phyloP scores from a whole-genome alignment of 2,113 vertebrate genomes.

The Apteryx owenii region DNA sequence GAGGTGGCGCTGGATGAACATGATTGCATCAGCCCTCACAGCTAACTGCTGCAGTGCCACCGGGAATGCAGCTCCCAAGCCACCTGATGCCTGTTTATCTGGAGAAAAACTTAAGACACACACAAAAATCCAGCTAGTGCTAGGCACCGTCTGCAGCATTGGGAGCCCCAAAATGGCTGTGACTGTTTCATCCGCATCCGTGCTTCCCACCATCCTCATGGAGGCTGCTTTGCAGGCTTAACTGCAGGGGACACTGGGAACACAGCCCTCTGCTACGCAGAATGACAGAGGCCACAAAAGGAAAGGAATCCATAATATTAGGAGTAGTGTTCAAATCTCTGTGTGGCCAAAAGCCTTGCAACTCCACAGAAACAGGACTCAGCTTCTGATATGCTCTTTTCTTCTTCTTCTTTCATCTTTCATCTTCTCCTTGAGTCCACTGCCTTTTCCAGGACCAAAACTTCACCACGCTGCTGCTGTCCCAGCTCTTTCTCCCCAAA shows the following conservation, averaged over 20 bases:
- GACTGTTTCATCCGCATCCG: too few relatives aligned
- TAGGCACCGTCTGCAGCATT: fast-evolving
- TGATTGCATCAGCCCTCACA: neutral
- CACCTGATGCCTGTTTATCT: neutral
- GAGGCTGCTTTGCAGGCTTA: too few relatives aligned
- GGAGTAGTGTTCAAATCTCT: fast-evolving
- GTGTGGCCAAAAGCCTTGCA: fast-evolving
- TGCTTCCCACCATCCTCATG: neutral
- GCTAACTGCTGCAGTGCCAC: neutral
- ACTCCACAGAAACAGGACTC: neutral
- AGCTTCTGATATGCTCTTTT: neutral
- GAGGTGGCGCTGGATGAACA: conserved; percentile 25
- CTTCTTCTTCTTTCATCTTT: neutral
- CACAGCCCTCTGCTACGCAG: fast-evolving
- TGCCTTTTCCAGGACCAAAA: neutral
- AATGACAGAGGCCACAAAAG: fast-evolving
- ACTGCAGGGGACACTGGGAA: fast-evolving
- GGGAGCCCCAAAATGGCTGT: neutral
- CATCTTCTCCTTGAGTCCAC: neutral
- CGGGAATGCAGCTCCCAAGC: neutral
- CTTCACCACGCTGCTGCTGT: fast-evolving
- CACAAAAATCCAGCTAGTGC: fast-evolving
- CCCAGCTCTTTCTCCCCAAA: neutral
- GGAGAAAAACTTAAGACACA: neutral
- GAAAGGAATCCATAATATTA: fast-evolving